Evolutionary conservation across 2,797 vertebrate species (phyloP).

Genomic region (Tachyglossus aculeatus): DNA sequence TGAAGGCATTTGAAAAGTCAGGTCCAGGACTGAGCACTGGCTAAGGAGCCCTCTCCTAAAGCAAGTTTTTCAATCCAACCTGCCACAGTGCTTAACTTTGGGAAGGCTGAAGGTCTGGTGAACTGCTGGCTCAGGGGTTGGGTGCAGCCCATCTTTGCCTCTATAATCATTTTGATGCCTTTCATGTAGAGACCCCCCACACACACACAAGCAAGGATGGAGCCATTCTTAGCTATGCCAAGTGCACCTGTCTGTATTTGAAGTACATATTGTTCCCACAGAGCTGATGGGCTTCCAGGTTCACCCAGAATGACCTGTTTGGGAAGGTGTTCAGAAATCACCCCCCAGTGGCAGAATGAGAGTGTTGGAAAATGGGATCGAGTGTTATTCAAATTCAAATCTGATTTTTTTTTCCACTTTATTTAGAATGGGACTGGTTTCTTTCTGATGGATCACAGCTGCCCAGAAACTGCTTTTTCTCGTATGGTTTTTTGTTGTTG

Average conservation of each 20-base stretch:
- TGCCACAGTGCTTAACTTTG: too few species aligned
- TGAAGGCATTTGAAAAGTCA: too few species aligned
- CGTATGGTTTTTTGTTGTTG: slow-evolving; percentile 33
- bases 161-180: neutral
- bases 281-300: neutral
- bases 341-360: neutral
- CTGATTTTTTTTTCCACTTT: slow-evolving; percentile 49
- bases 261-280: neutral
- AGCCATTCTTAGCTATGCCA: neutral
- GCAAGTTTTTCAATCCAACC: too few species aligned
- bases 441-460: slow-evolving; percentile 59
- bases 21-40: too few species aligned
- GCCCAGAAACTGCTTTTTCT: slow-evolving; percentile 59
- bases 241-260: neutral
- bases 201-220: neutral
- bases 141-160: too few species aligned
- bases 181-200: neutral
- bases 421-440: slow-evolving; percentile 64
- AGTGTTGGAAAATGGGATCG: neutral
- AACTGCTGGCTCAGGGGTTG: too few species aligned
- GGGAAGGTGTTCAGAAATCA: slow-evolving; percentile 5
- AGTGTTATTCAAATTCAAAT: slow-evolving; percentile 15
- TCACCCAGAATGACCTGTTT: neutral
- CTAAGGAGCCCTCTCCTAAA: too few species aligned
- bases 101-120: too few species aligned